Evolutionary conservation across 2,888 invertebrate genomes (phyloP).

Genomic region (Cerastoderma edule): DNA sequence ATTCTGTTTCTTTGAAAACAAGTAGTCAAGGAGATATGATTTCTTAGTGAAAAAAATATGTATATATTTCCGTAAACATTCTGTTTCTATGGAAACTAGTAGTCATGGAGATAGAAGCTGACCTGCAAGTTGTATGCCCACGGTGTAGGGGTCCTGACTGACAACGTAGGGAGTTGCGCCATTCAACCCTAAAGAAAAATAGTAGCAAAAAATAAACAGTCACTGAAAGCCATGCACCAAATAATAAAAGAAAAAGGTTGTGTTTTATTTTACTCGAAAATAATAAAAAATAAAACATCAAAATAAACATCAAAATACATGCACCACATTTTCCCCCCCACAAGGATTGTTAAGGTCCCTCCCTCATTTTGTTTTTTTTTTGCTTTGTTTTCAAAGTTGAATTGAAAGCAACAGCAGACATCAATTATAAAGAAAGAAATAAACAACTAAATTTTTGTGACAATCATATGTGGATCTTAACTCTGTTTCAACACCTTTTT

Average conservation of each 20-base stretch:
- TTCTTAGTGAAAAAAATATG: no score
- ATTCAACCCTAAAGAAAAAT: constrained; percentile 80
- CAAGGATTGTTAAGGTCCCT: no score
- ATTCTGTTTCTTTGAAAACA: constrained; percentile 20
- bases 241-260: constrained; percentile 25
- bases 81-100: constrained; percentile 19
- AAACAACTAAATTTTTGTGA: no score
- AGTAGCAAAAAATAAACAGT: constrained; percentile 47
- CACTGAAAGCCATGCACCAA: constrained; percentile 77
- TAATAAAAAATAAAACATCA: constrained; percentile 2
- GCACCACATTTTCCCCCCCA: constrained; percentile 4
- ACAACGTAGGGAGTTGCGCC: constrained; percentile 84
- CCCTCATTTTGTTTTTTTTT: no score
- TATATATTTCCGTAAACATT: constrained; percentile 9
- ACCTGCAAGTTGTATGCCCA: constrained; percentile 91
- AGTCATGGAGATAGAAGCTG: constrained; percentile 58
- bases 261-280: background rate
- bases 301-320: constrained; percentile 15
- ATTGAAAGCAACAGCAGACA: no score
- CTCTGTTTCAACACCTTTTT: no score
- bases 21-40: constrained; percentile 5
- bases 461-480: no score
- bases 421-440: no score
- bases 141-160: constrained; percentile 90
- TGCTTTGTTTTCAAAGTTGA: no score